These are phyloP conservation scores for Drosophila paulistorum DNA, from an alignment of 1,140 invertebrate genomes.

Conservation along the genomic window DNA sequence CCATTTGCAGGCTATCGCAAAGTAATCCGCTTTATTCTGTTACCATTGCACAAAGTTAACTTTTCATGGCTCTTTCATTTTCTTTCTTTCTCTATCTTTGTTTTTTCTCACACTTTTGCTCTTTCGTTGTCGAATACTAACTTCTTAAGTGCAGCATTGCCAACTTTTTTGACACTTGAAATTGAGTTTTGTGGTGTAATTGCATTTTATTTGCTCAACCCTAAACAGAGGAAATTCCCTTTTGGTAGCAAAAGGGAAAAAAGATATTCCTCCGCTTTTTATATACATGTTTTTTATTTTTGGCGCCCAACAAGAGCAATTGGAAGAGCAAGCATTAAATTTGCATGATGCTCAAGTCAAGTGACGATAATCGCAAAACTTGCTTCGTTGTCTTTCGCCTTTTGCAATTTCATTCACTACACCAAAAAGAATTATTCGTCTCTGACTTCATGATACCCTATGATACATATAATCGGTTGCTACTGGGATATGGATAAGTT, in stretches of 20 bases:
- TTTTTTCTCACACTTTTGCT: slow-evolving; percentile 10
- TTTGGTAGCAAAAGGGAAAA: background rate
- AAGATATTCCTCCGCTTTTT: slow-evolving; percentile 5
- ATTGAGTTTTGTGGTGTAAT: slow-evolving; percentile 81
- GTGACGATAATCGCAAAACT: slow-evolving; percentile 40
- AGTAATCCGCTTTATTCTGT: slow-evolving; percentile 64
- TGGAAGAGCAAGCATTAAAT: slow-evolving; percentile 56
- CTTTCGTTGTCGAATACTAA: slow-evolving; percentile 44
- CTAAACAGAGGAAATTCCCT: slow-evolving; percentile 30
- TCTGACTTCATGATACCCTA: background rate
- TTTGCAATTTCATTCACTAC: background rate
- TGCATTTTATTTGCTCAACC: slow-evolving; percentile 73
- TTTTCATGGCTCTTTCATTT: slow-evolving; percentile 19
- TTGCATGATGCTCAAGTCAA: slow-evolving; percentile 72
- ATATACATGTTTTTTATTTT: background rate
- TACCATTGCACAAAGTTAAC: slow-evolving; percentile 36
- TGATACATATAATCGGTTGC: background rate
- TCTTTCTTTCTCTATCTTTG: background rate
- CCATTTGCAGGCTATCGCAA: slow-evolving; percentile 18
- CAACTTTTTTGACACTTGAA: slow-evolving; percentile 78
- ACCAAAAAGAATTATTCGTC: background rate
- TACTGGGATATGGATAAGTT: too few relatives aligned
- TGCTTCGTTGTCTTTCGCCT: background rate
- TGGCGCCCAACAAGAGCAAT: slow-evolving; percentile 10
- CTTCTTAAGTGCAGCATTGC: slow-evolving; percentile 71